Evolutionary conservation across 2,797 vertebrate species (phyloP), one percentile per base, ranked within the genome.

Genomic region (Nannoperca australis): DNA sequence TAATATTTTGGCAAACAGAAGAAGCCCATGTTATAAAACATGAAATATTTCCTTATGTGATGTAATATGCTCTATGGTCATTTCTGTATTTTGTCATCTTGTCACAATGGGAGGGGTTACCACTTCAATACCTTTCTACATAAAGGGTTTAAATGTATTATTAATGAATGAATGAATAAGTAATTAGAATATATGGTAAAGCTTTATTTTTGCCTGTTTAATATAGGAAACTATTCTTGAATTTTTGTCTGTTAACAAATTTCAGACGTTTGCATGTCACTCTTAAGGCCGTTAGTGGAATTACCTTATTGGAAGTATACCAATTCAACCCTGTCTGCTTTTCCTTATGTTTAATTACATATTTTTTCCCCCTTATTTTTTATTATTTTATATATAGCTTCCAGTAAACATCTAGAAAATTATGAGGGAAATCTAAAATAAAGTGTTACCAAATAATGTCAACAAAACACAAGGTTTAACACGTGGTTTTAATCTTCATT

Each of bases 401-500:
- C 9, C 12, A 34, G 27, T 12, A 20, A 27, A 59, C 2, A 0
- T 24, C 0, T 7, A 24, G 13, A 4, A 24, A 17, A 12, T 24
- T 17, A 8, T 17, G 4, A 55, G 4, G 17, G 32, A 49, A 30
- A 45, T 54, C 27, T 36, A 6, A 38, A 36, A 45, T 12, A 36
- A 17, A 36, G 12, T 51, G 27, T 56, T n/a, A 49, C 1, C 7
- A 61, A 47, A 36, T 36, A 11, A 45, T 20, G 18, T 50, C 38
- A 42, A 45, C 24, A 79, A 66, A 58, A 38, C 10, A 44, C 42
- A 81, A 20, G 4, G 66, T 44, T 79, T 79, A 84, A 49, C 32
- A 77, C 22, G 76, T 32, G 8, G 76, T 85, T 93, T 92, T 92
- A 91, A 89, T 93, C 5, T 82, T 82, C 68, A 83, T 75, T 78